Evolutionary conservation across 92 coral and sea anemone species (phyloP).

Genomic region (Phymanthus crucifer): DNA sequence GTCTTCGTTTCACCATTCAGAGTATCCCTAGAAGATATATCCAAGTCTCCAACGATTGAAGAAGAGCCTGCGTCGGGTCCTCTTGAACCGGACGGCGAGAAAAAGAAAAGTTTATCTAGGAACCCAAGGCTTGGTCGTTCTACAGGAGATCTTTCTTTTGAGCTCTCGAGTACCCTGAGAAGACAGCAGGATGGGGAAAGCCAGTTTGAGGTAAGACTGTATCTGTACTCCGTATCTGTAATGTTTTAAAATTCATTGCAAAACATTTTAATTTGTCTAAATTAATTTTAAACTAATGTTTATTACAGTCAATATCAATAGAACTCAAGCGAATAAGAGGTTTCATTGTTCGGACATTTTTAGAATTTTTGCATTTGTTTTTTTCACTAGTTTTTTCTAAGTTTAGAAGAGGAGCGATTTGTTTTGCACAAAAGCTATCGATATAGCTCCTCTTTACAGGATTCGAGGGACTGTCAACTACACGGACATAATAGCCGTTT

Average conservation of each 20-base stretch:
- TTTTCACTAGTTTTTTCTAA: not conserved
- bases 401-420: not conserved
- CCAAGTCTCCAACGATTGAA: slow-evolving; percentile 27
- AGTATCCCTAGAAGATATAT: slow-evolving; percentile 28
- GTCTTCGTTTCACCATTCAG: slow-evolving; percentile 6
- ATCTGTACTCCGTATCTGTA: no score
- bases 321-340: no score
- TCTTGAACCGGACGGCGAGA: not conserved
- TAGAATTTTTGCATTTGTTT: not conserved
- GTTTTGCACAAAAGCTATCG: not conserved
- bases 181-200: not conserved
- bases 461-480: not conserved
- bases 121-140: slow-evolving; percentile 38
- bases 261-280: no score
- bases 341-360: no score
- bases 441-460: not conserved
- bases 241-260: no score
- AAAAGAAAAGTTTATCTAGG: slow-evolving; percentile 31
- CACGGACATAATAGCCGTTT: not conserved
- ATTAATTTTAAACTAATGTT: no score
- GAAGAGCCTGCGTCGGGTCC: slow-evolving; percentile 7
- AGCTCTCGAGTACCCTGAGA: slow-evolving; percentile 18
- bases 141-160: slow-evolving; percentile 39
- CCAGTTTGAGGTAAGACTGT: slow-evolving; percentile 9
- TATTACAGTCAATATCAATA: no score